Evolutionary conservation across 2,113 vertebrate species (phyloP), one percentile per base, ranked within the genome.

Genomic region (Struthio camelus): DNA sequence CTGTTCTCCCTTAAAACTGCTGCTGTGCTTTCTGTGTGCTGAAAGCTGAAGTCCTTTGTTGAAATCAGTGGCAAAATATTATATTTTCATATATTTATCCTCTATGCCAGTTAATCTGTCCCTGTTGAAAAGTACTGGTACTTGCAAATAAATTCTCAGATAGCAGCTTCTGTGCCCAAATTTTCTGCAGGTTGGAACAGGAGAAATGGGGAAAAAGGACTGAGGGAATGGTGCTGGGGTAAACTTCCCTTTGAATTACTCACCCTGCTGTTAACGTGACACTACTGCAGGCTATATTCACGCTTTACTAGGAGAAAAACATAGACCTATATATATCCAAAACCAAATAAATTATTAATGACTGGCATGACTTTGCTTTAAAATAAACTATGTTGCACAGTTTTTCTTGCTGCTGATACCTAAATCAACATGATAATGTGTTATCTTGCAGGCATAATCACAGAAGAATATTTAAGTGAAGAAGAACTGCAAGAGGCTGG

Each of bases 381-480:
- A 40, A 62, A 80, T 85, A 73, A 54, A 17, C 15, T 14, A 20
- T 0, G 1, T 34, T 24, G 27, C 20, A 3, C 2, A 0, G 14
- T 65, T 69, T 50, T 72, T 15, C 11, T 40, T 58, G 66, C 48
- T 51, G 70, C 78, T 5, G 14, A 4, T 22, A 2, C 32, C 67
- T 25, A 4, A 42, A 19, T 19, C 18, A 15, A 23, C 1, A 0
- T 1, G 42, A 1, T 51, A 3, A 24, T 50, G 80, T 14, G 65
- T 28, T 51, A 0, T 62, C 94, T 93, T 65, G 0, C 84, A 98
- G 98, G 87, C 14, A 80, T 98, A 85, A 72, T 93, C 80, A 97
- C 97, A 0, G 97, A 98, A 94, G 97, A 98, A 65, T 98, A 98
- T 90, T 12, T 96, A 72, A 97, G 93, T 3, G 98, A 98, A 66